phyloP scores from a whole-genome alignment of 2,797 vertebrate species.

The Erpetoichthys calabaricus region DNA sequence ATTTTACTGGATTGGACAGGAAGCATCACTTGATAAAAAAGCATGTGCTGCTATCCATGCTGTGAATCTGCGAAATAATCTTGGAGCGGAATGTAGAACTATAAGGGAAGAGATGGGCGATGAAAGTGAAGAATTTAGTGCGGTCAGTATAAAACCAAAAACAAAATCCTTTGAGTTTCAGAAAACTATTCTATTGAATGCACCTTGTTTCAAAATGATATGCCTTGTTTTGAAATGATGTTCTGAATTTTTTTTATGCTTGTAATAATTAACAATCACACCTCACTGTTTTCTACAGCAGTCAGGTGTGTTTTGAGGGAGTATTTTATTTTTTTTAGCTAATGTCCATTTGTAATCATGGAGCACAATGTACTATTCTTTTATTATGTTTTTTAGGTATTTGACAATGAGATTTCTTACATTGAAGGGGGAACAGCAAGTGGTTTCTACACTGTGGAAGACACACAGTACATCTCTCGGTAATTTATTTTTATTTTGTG shows the following conservation, averaged over 20 bases:
- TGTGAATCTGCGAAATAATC: constrained; percentile 86
- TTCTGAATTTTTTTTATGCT: no score
- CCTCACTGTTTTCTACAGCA: no score
- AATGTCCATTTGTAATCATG: no score
- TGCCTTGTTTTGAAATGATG: no score
- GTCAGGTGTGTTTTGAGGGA: no score
- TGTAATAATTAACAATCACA: no score
- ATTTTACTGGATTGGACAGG: constrained; percentile 94
- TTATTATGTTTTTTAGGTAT: constrained; percentile 50
- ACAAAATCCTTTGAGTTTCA: neutral
- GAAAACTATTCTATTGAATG: neutral
- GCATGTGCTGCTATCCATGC: constrained; percentile 87
- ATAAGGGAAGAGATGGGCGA: constrained; percentile 95
- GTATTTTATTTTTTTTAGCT: no score
- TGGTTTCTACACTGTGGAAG: constrained; percentile 91
- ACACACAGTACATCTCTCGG: constrained; percentile 67
- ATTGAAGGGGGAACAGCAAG: constrained; percentile 90
- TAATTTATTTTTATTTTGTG: constrained; percentile 23
- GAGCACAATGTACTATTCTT: no score
- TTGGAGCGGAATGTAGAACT: constrained; percentile 81
- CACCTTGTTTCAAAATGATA: no score
- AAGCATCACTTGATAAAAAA: constrained; percentile 88
- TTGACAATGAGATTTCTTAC: constrained; percentile 85
- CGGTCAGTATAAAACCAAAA: constrained; percentile 41
- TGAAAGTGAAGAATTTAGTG: constrained; percentile 87